Evolutionary conservation across 2,113 vertebrate species (phyloP), one percentile per base, ranked within the genome.

Genomic region (Ctenodactylus gundi): DNA sequence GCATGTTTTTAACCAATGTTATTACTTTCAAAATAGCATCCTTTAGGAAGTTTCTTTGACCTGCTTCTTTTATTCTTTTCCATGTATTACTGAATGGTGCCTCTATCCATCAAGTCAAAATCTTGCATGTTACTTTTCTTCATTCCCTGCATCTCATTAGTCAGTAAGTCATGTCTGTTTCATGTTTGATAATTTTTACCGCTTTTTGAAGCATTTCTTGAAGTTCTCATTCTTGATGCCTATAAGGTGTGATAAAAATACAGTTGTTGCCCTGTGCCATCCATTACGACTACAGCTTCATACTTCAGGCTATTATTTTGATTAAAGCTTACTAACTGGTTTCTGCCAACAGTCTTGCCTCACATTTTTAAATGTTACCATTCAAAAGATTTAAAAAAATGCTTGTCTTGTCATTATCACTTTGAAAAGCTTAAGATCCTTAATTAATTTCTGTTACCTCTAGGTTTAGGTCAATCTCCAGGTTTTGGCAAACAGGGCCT

Each of bases 351-450:
- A 81, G 17, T 70, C 17, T 95, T 88, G 17, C 15, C 53, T 49
- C 34, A 49, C 29, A 88, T 36, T 78, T 88, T 85, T 27, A n/a
- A 39, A 75, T 73, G 18, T 87, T 83, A 65, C 12, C 72, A n/a
- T 4, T 73, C 34, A 87, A 65, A 25, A 41, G 5, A 44, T 77
- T 68, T 93, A 90, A 75, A 39, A 18, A 88, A 57, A 21, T 86
- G 58, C 20, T 29, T 83, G 5, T 72, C 53, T 78, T 94, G 25
- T 75, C 21, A 34, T 73, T 15, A 46, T 34, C 1, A 53, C 11
- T 88, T 78, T 91, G 93, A 41, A n/a, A n/a, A 87, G 17, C 46
- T 84, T 78, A 93, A 65, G 39, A 85, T 80, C 9, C 34, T 93
- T 76, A 76, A 75, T 68, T 14, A 55, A 7, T 57, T 84, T 41